These are phyloP conservation scores for Belonocnema kinseyi DNA, from an alignment of 1,140 invertebrate species.

Conservation along the genomic window DNA sequence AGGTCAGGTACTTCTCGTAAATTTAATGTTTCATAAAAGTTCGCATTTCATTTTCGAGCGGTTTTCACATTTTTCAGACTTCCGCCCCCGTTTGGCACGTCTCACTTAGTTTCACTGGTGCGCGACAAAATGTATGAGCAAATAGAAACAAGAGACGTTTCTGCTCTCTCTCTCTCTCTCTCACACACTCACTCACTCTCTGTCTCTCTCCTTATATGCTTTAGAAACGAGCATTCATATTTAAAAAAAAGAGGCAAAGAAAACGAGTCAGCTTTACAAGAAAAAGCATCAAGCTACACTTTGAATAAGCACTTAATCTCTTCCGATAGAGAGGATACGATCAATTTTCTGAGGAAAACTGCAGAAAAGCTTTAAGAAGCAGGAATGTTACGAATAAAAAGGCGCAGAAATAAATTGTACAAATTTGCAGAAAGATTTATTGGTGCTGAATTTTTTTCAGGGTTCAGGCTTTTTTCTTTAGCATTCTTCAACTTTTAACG, in stretches of 20 bases:
- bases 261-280: neutral
- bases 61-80: slow-evolving; percentile 21
- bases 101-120: slow-evolving; percentile 30
- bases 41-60: slow-evolving; percentile 24
- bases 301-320: slow-evolving; percentile 9
- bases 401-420: neutral
- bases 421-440: too few species aligned
- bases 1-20: slow-evolving; percentile 6
- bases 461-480: too few species aligned
- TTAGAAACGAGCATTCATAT: neutral
- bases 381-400: neutral
- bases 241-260: neutral
- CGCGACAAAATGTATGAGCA: slow-evolving; percentile 12
- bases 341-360: neutral
- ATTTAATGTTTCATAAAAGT: neutral
- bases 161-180: neutral
- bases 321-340: neutral
- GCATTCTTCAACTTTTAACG: too few species aligned
- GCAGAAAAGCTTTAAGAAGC: neutral
- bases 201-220: neutral
- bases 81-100: slow-evolving; percentile 8
- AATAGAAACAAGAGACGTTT: slow-evolving; percentile 14
- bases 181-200: too few species aligned
- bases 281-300: slow-evolving; percentile 6
- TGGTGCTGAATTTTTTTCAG: too few species aligned